Evolutionary conservation across 2,888 invertebrate species (phyloP), one percentile per base, ranked within the genome.

Genomic region (Tricholauxania praeusta): DNA sequence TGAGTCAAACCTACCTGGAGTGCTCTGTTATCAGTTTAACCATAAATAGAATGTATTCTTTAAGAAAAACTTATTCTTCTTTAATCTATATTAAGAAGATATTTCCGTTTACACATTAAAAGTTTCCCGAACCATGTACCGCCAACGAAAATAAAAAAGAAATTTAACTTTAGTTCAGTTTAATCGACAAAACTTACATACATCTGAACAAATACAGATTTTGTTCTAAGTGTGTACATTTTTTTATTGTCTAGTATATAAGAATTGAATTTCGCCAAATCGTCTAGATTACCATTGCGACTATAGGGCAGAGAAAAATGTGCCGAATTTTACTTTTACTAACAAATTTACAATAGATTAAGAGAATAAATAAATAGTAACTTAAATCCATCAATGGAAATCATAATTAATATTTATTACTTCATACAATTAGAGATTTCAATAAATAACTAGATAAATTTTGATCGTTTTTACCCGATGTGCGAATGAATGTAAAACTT

Each of bases 271-370:
- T 19, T 63, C 52, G 62, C 70, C 62, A 70, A 70, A 63, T 70
- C 55, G 51, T 70, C 62, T 15, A 39, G 47, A 51, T 17, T 28
- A 22, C 14, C 15, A 19, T 49, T 19, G 57, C 19, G 22, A 65
- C 28, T 12, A 22, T 48, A 57, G 47, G 63, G 53, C 39, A 59
- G 19, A 39, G 19, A 64, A 53, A 70, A 71, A 48, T 70, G 64
- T 71, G 71, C 63, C 71, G 71, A 71, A 17, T 71, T 65, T 65
- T 71, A 71, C 71, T 59, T 71, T 71, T 71, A 65, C 57, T 65
- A 49, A 71, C n/a, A 51, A 32, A 67, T 39, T 47, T 67, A 67
- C 53, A 55, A 67, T 17, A 12, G 48, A 39, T 14, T 22, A 49
- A 64, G 32, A 69, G 12, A 62, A 62, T 39, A 52, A 48, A 62